Base-by-base conservation (phyloP, 2,888 invertebrate species). In the Andrena bicolor region DNA sequence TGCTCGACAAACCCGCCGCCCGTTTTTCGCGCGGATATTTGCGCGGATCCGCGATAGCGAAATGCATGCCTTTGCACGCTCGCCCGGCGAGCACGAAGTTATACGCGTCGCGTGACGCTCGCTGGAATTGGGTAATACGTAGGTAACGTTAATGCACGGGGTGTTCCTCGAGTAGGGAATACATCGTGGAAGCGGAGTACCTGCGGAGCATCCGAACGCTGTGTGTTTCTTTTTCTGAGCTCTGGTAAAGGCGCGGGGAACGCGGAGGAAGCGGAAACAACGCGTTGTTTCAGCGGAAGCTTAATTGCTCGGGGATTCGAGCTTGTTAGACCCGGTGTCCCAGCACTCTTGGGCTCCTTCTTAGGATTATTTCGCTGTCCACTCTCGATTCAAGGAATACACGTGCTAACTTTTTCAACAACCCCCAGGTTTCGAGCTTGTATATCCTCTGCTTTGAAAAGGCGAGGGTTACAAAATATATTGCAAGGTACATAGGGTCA, bases 261-360 rank as follows among this genome's bases (percentile, higher is more conserved):
- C n/a, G 60, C 1, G 48, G 65, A 65, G 74, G 23, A 41, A 61
- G 60, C 73, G 73, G 70, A 79, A 65, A 73, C 73, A 82, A 70
- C 69, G 63, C 32, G 35, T 32, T 41, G 26, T 64, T 26, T 23
- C 16, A 66, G 13, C 71, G 20, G 87, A 82, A 86, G 88, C 90
- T 92, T 92, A 92, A 92, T 93, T 93, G 92, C 91, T 92, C 88
- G 73, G 91, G 92, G 92, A 92, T 88, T 91, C 89, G 89, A 90
- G 89, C 89, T 91, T 90, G 91, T 91, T 92, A 90, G 88, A 88
- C 83, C 85, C 81, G 75, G 88, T 86, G 88, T 87, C 90, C 80
- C 86, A 86, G 89, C 87, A 87, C 86, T 85, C 86, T 87, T 88
- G 83, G 61, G 20, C 60, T 71, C 72, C 51, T 77, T 66, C 72